These are phyloP conservation scores for Phocoena sinus DNA, from an alignment of 2,113 vertebrate species.

Conservation along the genomic window DNA sequence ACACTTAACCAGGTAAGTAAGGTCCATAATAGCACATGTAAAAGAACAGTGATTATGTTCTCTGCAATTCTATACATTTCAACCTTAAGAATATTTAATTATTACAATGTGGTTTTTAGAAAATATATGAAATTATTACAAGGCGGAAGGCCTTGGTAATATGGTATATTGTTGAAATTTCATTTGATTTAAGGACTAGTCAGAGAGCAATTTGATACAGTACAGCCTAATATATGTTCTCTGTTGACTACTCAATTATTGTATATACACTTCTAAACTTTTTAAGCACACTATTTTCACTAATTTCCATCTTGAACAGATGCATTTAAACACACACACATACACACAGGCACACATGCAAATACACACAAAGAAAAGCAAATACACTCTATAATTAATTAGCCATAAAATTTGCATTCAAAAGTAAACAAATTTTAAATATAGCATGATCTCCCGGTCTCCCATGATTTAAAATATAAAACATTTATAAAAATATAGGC, in stretches of 20 bases:
- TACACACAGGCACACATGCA: not conserved
- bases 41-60: not conserved
- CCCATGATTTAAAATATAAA: not conserved
- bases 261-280: not conserved
- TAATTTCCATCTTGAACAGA: not conserved
- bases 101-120: not conserved
- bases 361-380: not conserved
- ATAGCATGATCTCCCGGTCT: not conserved
- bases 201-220: not conserved
- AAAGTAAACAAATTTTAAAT: not conserved
- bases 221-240: not conserved
- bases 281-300: not conserved
- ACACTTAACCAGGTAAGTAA: not conserved
- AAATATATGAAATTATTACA: not conserved
- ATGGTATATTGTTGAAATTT: not conserved
- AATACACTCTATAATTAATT: not conserved
- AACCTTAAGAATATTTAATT: not conserved
- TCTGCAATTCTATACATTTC: not conserved
- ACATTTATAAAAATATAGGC: not conserved
- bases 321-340: not conserved
- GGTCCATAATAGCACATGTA: not conserved
- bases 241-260: not conserved
- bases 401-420: not conserved
- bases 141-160: not conserved
- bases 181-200: not conserved